Conservation (phyloP, 2,888 invertebrate genomes). For the Sinotaia quadrata region DNA sequence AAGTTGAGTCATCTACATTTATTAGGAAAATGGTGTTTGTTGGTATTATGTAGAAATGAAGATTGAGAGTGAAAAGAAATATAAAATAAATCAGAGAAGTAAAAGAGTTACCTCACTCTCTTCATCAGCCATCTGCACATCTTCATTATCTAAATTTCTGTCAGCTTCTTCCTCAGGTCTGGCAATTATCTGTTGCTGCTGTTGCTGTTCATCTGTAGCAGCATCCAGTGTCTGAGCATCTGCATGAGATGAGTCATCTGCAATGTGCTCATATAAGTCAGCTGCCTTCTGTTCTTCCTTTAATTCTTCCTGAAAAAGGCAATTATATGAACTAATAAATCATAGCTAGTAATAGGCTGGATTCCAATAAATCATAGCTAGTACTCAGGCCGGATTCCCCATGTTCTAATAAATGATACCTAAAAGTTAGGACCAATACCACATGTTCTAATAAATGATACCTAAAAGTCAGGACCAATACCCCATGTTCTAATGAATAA, state of each 20-base stretch:
- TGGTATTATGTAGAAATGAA: background rate
- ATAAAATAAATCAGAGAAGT: background rate
- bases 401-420: too few relatives aligned
- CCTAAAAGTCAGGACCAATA: too few relatives aligned
- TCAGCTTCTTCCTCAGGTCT: constrained; percentile 77
- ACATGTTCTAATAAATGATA: too few relatives aligned
- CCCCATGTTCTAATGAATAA: too few relatives aligned
- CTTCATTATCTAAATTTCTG: constrained; percentile 76
- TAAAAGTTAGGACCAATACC: too few relatives aligned
- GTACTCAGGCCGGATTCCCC: too few relatives aligned
- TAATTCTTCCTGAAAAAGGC: background rate
- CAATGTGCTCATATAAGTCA: constrained; percentile 83
- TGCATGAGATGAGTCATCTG: constrained; percentile 79
- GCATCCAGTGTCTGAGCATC: constrained; percentile 79
- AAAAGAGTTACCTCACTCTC: constrained; percentile 61
- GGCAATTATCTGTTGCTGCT: constrained; percentile 76
- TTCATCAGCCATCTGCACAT: constrained; percentile 58
- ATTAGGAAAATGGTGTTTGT: too few relatives aligned
- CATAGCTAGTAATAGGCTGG: too few relatives aligned
- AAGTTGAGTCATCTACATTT: too few relatives aligned
- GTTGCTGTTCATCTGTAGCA: constrained; percentile 82
- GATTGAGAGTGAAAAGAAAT: background rate
- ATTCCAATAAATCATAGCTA: too few relatives aligned
- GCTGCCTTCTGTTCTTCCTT: constrained; percentile 22
- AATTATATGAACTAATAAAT: too few relatives aligned